Percentiles rank a stretch among this genome's conserved stretches.
phyloP scores from a whole-genome alignment of 2,888 invertebrate genomes.

The Drosophila monieri region DNA sequence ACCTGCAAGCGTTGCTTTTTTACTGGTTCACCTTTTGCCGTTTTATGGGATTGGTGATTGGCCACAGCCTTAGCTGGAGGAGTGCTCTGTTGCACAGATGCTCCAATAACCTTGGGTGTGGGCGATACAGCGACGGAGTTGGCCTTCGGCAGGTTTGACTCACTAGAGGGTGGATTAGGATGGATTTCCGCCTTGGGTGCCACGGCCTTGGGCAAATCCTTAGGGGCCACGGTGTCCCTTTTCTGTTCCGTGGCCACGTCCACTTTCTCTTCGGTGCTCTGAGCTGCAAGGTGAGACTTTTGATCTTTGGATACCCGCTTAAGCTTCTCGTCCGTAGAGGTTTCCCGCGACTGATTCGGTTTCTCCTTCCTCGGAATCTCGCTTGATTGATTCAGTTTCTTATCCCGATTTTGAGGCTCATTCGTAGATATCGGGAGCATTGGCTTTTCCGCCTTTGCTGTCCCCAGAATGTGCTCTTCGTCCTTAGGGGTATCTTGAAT shows the following conservation, averaged over 20 bases:
- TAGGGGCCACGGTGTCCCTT: background rate
- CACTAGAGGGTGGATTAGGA: background rate
- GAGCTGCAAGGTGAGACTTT: background rate
- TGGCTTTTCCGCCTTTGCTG: too few species aligned
- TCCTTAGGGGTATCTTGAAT: too few species aligned
- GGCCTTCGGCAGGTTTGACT: conserved; percentile 12
- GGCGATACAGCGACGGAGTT: conserved; percentile 7
- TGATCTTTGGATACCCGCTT: background rate
- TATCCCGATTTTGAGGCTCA: background rate
- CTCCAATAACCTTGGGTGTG: conserved; percentile 8
- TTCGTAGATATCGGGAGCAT: too few species aligned
- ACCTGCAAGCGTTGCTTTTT: conserved; percentile 33
- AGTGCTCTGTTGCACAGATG: conserved; percentile 1
- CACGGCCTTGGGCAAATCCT: conserved; percentile 12
- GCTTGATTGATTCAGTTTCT: background rate
- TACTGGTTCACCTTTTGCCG: conserved; percentile 9
- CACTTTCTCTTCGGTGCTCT: background rate
- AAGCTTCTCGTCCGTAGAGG: background rate
- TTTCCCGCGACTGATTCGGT: background rate
- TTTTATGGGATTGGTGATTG: conserved; percentile 17
- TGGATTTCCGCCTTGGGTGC: background rate
- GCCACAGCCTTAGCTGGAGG: conserved; percentile 9
- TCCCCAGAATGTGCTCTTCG: too few species aligned
- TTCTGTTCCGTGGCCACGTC: background rate
- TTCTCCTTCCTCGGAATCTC: background rate